phyloP scores from a whole-genome alignment of 2,888 invertebrate genomes.

The Ormyrus pomaceus region DNA sequence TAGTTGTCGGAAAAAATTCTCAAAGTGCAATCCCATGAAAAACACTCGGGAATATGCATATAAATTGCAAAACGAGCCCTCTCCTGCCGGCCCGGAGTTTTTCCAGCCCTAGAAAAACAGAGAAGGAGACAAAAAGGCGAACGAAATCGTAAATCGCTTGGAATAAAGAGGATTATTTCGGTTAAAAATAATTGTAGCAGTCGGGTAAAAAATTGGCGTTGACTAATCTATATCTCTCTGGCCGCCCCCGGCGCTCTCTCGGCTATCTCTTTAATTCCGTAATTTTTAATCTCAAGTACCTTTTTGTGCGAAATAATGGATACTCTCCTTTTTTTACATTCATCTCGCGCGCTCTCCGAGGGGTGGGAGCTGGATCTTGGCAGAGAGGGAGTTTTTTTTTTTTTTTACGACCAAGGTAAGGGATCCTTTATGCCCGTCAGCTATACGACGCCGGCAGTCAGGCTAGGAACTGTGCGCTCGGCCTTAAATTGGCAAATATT shows the following conservation, averaged over 20 bases:
- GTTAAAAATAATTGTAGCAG: slow-evolving; percentile 1
- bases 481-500: slow-evolving; percentile 56
- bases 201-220: neutral
- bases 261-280: slow-evolving; percentile 33
- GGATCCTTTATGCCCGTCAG: slow-evolving; percentile 40
- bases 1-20: slow-evolving; percentile 3
- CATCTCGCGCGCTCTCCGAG: slow-evolving; percentile 4
- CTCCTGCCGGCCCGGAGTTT: too few relatives aligned
- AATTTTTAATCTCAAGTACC: slow-evolving; percentile 51
- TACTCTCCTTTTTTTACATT: slow-evolving; percentile 36
- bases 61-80: too few relatives aligned
- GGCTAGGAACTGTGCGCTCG: slow-evolving; percentile 8
- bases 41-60: neutral
- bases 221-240: neutral
- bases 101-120: too few relatives aligned
- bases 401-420: neutral
- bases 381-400: slow-evolving; percentile 12
- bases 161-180: slow-evolving; percentile 3
- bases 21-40: neutral
- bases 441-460: slow-evolving; percentile 28
- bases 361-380: slow-evolving; percentile 11
- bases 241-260: neutral
- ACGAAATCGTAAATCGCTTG: neutral
- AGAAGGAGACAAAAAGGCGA: neutral
- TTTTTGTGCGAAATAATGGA: slow-evolving; percentile 42